Conservation (phyloP, 2,113 vertebrate species). For the Phylloscopus trochilus region DNA sequence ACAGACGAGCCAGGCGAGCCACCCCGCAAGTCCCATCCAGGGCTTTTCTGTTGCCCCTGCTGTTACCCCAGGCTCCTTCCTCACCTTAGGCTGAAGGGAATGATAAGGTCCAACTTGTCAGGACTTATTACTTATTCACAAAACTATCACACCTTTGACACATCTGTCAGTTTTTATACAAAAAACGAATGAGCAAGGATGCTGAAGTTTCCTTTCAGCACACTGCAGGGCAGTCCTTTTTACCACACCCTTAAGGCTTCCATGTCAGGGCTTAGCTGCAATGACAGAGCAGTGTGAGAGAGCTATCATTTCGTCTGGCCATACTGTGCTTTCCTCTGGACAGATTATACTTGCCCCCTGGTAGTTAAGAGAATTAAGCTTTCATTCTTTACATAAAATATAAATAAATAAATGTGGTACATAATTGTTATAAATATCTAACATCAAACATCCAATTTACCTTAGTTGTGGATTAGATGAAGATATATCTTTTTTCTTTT, state of each 20-base stretch:
- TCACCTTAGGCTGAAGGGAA: conserved; percentile 73
- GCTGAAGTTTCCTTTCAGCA: conserved; percentile 64
- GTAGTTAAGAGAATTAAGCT: conserved; percentile 13
- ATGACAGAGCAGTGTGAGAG: conserved; percentile 45
- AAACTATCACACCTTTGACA: conserved; percentile 77
- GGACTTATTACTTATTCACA: conserved; percentile 71
- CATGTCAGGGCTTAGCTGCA: conserved; percentile 53
- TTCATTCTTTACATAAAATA: neutral
- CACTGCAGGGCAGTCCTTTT: conserved; percentile 67
- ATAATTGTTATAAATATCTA: neutral
- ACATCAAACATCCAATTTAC: neutral
- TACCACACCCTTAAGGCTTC: conserved; percentile 64
- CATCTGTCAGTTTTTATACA: conserved; percentile 78
- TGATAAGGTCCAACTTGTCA: conserved; percentile 80
- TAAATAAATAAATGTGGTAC: neutral
- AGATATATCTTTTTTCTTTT: neutral
- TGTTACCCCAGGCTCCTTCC: conserved; percentile 58
- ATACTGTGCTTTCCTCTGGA: conserved; percentile 13
- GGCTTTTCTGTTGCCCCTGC: conserved; percentile 43
- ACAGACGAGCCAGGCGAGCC: neutral
- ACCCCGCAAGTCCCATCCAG: conserved; percentile 43
- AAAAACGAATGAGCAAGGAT: conserved; percentile 69
- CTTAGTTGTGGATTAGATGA: neutral
- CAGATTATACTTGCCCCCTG: conserved; percentile 30
- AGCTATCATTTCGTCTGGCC: conserved; percentile 39